A percentile compares a stretch with the other conserved stretches of the same genome.
Evolutionary conservation across 2,797 vertebrate genomes (phyloP).

Genomic region (Tauraco hartlaubi): DNA sequence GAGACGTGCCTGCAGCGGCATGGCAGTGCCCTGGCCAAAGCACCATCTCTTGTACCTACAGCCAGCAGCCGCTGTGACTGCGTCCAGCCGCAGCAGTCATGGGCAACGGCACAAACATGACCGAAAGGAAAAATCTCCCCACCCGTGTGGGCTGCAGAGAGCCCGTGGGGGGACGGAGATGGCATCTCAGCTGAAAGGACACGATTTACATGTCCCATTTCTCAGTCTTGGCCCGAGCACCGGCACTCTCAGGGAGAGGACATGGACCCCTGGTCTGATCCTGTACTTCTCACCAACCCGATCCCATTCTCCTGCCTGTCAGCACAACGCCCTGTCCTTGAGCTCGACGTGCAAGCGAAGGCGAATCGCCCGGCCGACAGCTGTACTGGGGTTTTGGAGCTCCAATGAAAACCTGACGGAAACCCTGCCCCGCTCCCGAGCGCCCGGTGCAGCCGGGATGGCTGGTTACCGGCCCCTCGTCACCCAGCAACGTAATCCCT

Average conservation of each 20-base stretch:
- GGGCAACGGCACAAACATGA: fast-evolving
- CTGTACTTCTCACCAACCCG: not conserved
- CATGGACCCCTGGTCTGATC: not conserved
- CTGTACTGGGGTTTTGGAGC: not conserved
- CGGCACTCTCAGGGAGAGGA: too few species aligned
- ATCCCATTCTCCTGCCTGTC: not conserved
- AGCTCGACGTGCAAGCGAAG: fast-evolving
- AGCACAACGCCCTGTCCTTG: not conserved
- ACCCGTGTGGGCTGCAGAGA: not conserved
- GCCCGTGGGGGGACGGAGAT: fast-evolving
- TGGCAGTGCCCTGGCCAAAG: fast-evolving
- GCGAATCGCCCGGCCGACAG: fast-evolving
- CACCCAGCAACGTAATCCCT: not conserved
- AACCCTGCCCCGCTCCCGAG: not conserved
- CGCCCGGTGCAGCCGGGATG: fast-evolving
- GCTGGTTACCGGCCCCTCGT: not conserved
- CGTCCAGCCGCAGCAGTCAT: not conserved
- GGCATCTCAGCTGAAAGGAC: not conserved
- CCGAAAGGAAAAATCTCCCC: not conserved
- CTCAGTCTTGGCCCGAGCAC: not conserved
- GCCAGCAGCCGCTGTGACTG: not conserved
- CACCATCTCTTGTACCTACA: fast-evolving
- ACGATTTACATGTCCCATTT: fast-evolving
- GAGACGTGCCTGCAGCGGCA: not conserved
- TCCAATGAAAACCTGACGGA: not conserved